These are phyloP conservation scores for Scelioninae gen. 1 DNA, from an alignment of 2,888 invertebrate species.

Conservation along the genomic window DNA sequence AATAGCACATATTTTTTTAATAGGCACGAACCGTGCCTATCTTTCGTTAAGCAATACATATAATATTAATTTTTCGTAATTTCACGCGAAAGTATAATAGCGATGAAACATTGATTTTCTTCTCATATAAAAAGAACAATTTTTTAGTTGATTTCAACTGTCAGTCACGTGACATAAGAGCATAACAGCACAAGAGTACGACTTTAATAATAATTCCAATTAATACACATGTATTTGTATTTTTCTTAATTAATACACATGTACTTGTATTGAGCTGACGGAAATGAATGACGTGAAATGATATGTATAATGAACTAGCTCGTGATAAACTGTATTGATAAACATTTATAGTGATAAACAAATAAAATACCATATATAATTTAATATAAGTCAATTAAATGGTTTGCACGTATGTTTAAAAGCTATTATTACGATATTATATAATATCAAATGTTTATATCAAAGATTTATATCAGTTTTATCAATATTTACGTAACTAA, in stretches of 20 bases:
- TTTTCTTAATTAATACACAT: slow-evolving; percentile 60
- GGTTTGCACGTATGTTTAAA: too few species aligned
- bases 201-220: slow-evolving; percentile 57
- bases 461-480: neutral
- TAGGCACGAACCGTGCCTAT: neutral
- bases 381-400: slow-evolving; percentile 34
- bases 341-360: slow-evolving; percentile 25
- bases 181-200: slow-evolving; percentile 43
- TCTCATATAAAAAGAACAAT: slow-evolving; percentile 10
- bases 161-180: slow-evolving; percentile 38
- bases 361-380: slow-evolving; percentile 16
- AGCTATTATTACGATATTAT: too few species aligned
- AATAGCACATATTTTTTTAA: neutral
- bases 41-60: slow-evolving; percentile 3
- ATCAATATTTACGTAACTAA: slow-evolving; percentile 1
- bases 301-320: slow-evolving; percentile 51
- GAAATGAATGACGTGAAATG: slow-evolving; percentile 58
- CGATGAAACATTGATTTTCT: slow-evolving; percentile 21
- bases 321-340: slow-evolving; percentile 41
- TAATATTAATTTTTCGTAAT: slow-evolving; percentile 13
- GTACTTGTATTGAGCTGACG: slow-evolving; percentile 42
- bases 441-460: too few species aligned
- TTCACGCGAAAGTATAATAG: neutral
- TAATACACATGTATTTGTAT: slow-evolving; percentile 45
- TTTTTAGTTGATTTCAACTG: slow-evolving; percentile 43